phyloP scores from a whole-genome alignment of 1,140 invertebrate species.

The Dufourea novaeangliae region DNA sequence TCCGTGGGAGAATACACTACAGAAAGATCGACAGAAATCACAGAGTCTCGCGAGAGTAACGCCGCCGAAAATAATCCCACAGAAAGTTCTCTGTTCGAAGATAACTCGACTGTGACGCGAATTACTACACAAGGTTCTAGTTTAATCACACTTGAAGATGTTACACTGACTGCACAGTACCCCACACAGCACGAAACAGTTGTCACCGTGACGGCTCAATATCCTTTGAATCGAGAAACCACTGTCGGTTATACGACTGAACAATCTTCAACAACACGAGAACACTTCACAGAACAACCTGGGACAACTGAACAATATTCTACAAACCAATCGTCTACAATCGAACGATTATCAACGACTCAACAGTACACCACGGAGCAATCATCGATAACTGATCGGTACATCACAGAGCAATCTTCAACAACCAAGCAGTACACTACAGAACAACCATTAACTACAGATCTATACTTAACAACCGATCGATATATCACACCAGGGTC shows the following conservation, averaged over 20 bases:
- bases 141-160: background rate
- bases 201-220: constrained; percentile 9
- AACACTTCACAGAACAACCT: background rate
- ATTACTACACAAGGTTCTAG: background rate
- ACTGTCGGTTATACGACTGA: constrained; percentile 6
- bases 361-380: background rate
- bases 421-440: background rate
- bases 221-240: constrained; percentile 5
- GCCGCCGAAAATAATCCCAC: background rate
- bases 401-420: background rate
- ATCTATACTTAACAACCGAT: background rate
- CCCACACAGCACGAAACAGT: constrained; percentile 1
- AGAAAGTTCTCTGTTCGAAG: background rate
- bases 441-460: background rate
- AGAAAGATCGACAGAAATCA: background rate
- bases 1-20: background rate
- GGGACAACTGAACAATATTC: background rate
- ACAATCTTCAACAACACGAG: background rate
- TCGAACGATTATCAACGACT: background rate
- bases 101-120: background rate
- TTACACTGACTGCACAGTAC: constrained; percentile 20
- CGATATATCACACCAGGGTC: background rate
- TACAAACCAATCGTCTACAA: no score
- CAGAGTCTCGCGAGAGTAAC: background rate
- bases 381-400: background rate